These are phyloP conservation scores for Anhinga rufa DNA, from an alignment of 2,113 vertebrate genomes.

Conservation along the genomic window DNA sequence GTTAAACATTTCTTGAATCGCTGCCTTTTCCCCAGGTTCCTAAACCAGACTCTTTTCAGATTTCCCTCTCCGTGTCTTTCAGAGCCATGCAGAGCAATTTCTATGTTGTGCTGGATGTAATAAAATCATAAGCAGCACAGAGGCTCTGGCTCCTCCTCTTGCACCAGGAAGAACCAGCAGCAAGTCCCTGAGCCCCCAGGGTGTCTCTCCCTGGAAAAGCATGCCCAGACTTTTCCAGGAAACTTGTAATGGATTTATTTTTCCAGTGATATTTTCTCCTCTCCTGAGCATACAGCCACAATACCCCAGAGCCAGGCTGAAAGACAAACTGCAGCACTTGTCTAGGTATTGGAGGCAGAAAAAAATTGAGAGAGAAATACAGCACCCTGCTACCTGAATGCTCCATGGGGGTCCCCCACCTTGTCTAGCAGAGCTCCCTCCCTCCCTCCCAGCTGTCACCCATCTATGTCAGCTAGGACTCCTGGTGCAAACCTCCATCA, in stretches of 20 bases:
- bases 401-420: not conserved
- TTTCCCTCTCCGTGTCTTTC: not conserved
- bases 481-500: not conserved
- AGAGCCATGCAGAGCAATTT: not conserved
- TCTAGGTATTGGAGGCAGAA: not conserved
- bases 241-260: not conserved
- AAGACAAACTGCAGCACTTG: not conserved
- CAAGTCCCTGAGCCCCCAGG: not conserved
- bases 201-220: not conserved
- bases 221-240: not conserved
- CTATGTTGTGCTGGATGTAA: not conserved
- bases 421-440: not conserved
- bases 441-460: not conserved
- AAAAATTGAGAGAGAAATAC: not conserved
- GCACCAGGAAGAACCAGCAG: not conserved
- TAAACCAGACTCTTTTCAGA: not conserved
- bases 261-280: not conserved
- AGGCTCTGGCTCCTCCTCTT: not conserved
- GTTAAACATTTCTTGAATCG: not conserved
- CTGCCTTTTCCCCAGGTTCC: not conserved
- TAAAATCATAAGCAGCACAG: not conserved
- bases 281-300: not conserved
- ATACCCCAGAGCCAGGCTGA: not conserved
- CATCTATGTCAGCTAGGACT: not conserved
- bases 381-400: not conserved